A percentile compares a stretch with the other conserved stretches of the same genome.
phyloP scores from a whole-genome alignment of 2,797 vertebrate genomes.

The Bryconaethiops microstoma region DNA sequence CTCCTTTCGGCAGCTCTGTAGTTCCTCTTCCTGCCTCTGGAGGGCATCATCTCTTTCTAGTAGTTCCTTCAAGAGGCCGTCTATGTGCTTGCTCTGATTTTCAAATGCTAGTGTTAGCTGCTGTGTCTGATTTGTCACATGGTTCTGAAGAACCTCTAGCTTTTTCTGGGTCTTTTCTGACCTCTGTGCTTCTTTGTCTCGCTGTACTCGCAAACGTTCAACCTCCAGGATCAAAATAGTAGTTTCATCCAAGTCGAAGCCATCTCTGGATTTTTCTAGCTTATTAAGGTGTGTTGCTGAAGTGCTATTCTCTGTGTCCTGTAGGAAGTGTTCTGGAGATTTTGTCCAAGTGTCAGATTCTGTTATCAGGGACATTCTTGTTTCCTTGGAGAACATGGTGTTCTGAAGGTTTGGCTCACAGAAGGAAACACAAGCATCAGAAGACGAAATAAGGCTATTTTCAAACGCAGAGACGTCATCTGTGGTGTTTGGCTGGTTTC shows the following conservation, averaged over 20 bases:
- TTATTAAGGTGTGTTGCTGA: slow-evolving; percentile 34
- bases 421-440: slow-evolving; percentile 63
- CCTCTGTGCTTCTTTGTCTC: slow-evolving; percentile 65
- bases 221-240: slow-evolving; percentile 65
- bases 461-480: slow-evolving; percentile 53
- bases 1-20: slow-evolving; percentile 65
- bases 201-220: slow-evolving; percentile 64
- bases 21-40: slow-evolving; percentile 67
- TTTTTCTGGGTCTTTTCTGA: slow-evolving; percentile 71
- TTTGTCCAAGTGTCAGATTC: slow-evolving; percentile 47
- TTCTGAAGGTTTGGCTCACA: slow-evolving; percentile 73
- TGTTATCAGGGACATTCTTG: slow-evolving; percentile 55
- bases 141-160: slow-evolving; percentile 77
- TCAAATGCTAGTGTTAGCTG: slow-evolving; percentile 81
- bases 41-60: slow-evolving; percentile 74
- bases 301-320: slow-evolving; percentile 20
- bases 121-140: slow-evolving; percentile 79
- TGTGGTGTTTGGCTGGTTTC: slow-evolving; percentile 60
- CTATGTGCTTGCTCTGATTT: slow-evolving; percentile 79
- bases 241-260: slow-evolving; percentile 49
- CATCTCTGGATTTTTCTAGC: slow-evolving; percentile 7
- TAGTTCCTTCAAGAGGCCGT: slow-evolving; percentile 74
- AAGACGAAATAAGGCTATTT: slow-evolving; percentile 60
- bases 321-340: slow-evolving; percentile 24
- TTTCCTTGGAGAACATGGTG: slow-evolving; percentile 62